Evolutionary conservation across 2,113 vertebrate genomes (phyloP), one percentile per base, ranked within the genome.

Genomic region (Saguinus imperator): DNA sequence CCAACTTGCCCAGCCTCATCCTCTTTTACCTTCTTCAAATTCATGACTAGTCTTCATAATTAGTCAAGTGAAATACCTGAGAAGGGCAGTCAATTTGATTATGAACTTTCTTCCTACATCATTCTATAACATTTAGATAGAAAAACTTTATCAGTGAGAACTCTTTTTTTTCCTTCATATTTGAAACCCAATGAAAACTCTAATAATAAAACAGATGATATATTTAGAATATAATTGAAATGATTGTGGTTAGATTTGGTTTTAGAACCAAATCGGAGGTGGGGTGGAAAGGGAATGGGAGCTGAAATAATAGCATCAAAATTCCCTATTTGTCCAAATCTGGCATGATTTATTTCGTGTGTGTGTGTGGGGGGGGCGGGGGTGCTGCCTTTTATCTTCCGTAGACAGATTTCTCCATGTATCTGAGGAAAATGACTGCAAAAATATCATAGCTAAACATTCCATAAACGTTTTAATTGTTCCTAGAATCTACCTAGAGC

Each of bases 221-320:
- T 16, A 5, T 12, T 66, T 48, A 23, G 4, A 64, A 5, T 40
- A 8, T 20, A 94, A 37, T 23, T 92, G 25, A 68, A 37, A 82
- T 52, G 23, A 40, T 1, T 11, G n/a, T 14, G 17, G 45, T 6
- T 6, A 80, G 10, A 43, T 70, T 64, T 64, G 29, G 6, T 23
- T 85, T 92, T 70, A 27, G 18, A 21, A 61, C 0, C 37, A 40
- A 48, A 64, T n/a, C 12, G 64, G 13, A 11, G 1, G 8, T 75
- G 16, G 21, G 0, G 4, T 25, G 10, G 17, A 12, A 25, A 35
- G 6, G 8, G 14, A 27, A 45, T 48, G 18, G 9, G 32, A 21
- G 4, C 5, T 68, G 20, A 70, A 12, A 32, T 32, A 75, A 73
- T 2, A 68, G 35, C 50, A 55, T 3, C 3, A n/a, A 35, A 20